Conservation (phyloP, 2,113 vertebrate genomes). For the Trichomycterus rosablanca region DNA sequence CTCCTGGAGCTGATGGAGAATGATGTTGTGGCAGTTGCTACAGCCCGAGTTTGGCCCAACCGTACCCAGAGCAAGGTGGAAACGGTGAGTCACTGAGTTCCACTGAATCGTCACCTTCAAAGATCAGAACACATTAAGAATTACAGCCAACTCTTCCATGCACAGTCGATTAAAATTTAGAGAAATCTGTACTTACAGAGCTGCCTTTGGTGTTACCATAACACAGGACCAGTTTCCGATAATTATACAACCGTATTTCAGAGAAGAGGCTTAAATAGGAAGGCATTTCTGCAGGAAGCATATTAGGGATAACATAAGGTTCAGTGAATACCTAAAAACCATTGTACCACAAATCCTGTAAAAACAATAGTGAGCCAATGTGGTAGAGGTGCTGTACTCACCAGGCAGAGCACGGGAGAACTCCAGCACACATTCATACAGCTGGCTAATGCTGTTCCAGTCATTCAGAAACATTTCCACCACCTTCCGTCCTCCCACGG, state of each 20-base stretch:
- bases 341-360: no score
- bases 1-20: constrained; percentile 97
- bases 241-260: constrained; percentile 95
- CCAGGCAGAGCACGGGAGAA: constrained; percentile 88
- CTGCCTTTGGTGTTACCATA: constrained; percentile 95
- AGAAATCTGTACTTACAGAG: constrained; percentile 71
- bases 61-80: constrained; percentile 92
- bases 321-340: no score
- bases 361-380: no score
- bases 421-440: constrained; percentile 94
- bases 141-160: not conserved
- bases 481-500: constrained; percentile 92
- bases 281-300: constrained; percentile 82
- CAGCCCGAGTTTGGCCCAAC: constrained; percentile 97
- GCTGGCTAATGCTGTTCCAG: constrained; percentile 91
- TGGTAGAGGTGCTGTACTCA: constrained; percentile 44
- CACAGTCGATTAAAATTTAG: not conserved
- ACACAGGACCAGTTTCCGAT: constrained; percentile 93
- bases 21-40: constrained; percentile 99
- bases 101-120: constrained; percentile 94
- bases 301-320: no score
- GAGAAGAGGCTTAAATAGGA: constrained; percentile 88
- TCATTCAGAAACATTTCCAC: constrained; percentile 98
- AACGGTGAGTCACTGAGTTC: constrained; percentile 88
- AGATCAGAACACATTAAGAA: constrained; percentile 8